Percentiles rank a stretch among this genome's conserved stretches.
Conservation (phyloP, 2,113 vertebrate species). For the Psettodes erumei region DNA sequence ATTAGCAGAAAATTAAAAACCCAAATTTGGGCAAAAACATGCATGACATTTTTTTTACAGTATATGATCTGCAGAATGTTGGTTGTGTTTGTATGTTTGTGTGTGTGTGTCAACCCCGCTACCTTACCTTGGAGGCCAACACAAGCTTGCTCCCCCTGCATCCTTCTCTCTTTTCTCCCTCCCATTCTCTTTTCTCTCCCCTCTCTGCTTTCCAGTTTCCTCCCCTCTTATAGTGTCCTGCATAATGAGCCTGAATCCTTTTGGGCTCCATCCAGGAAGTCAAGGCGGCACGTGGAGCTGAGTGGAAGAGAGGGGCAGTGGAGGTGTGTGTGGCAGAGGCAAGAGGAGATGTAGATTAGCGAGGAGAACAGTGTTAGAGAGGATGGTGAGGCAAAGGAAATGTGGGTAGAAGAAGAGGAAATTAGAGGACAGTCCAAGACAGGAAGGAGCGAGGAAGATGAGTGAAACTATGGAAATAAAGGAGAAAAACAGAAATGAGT, state of each 20-base stretch:
- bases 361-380: background rate
- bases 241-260: conserved; percentile 72
- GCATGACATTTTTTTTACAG: conserved; percentile 14
- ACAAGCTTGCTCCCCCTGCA: conserved; percentile 35
- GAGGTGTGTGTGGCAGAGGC: conserved; percentile 5
- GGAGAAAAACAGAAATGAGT: background rate
- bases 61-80: conserved; percentile 1
- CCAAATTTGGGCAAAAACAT: conserved; percentile 7
- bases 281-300: conserved; percentile 34
- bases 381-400: background rate
- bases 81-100: conserved; percentile 21
- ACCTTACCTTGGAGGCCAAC: conserved; percentile 60
- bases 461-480: background rate
- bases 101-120: conserved; percentile 13
- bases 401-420: background rate
- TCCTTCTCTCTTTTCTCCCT: conserved; percentile 12
- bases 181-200: conserved; percentile 10
- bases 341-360: background rate
- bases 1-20: conserved; percentile 22
- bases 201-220: conserved; percentile 13
- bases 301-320: conserved; percentile 6
- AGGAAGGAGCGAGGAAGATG: background rate
- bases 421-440: no score
- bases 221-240: conserved; percentile 49
- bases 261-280: conserved; percentile 61